phyloP scores from a whole-genome alignment of 1,140 invertebrate genomes.

The Scaptodrosophila lebanonensis region DNA sequence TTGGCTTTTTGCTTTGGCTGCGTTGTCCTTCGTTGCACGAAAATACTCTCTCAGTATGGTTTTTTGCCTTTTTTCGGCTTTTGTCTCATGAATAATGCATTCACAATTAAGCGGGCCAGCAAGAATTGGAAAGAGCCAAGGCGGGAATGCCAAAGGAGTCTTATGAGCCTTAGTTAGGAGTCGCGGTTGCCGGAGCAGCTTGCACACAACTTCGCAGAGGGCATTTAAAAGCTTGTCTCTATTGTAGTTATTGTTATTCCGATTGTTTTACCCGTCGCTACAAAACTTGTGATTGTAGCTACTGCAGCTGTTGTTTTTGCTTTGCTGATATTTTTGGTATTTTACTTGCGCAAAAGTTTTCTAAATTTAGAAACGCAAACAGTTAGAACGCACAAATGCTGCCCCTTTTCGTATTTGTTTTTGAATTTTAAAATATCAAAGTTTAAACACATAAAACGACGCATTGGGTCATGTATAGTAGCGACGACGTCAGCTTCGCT shows the following conservation, averaged over 20 bases:
- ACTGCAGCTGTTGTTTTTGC: conserved; percentile 5
- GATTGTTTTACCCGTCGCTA: not conserved
- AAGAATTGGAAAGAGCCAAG: conserved; percentile 25
- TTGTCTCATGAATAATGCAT: conserved; percentile 67
- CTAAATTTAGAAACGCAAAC: conserved; percentile 59
- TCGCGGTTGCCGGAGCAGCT: conserved; percentile 19
- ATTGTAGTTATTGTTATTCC: conserved; percentile 58
- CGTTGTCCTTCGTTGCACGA: conserved; percentile 21
- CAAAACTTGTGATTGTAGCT: conserved; percentile 11
- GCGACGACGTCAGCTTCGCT: too few relatives aligned
- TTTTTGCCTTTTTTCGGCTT: conserved; percentile 18
- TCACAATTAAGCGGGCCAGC: conserved; percentile 61
- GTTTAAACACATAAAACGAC: conserved; percentile 55
- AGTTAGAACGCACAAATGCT: conserved; percentile 11
- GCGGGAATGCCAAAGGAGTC: too few relatives aligned
- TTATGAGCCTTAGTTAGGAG: too few relatives aligned
- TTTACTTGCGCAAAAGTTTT: conserved; percentile 50
- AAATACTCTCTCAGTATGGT: conserved; percentile 25
- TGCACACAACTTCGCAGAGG: not conserved
- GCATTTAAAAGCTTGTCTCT: conserved; percentile 11
- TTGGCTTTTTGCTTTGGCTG: conserved; percentile 33
- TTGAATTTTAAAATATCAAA: conserved; percentile 61
- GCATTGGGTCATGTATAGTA: conserved; percentile 9
- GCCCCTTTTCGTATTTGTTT: conserved; percentile 29
- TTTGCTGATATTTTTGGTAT: conserved; percentile 33